Evolutionary conservation across 2,888 invertebrate genomes (phyloP), one percentile per base, ranked within the genome.

Genomic region (Nysson spinosus): DNA sequence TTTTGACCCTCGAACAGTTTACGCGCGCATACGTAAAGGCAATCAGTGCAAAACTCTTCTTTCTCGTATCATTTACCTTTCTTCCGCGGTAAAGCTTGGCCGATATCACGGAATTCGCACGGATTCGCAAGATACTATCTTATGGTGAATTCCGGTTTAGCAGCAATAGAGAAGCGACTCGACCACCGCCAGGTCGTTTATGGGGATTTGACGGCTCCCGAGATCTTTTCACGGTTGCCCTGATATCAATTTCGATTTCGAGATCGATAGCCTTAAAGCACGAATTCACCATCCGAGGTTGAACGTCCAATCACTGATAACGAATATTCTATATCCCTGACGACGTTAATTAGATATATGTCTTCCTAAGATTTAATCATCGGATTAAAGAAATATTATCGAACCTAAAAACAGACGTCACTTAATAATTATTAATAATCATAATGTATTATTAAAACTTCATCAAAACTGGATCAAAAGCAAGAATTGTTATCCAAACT

Each of bases 71-170:
- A 17, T 19, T 11, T 40, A 46, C 61, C 55, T 9, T 43, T 40
- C 47, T 37, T 28, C 34, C 26, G 4, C 30, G 22, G 34, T 49
- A 30, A 20, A 30, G 9, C 47, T 20, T 28, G 32, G 50, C 47
- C n/a, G 32, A 43, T 47, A 56, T 47, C 46, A 37, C 11, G 51
- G 68, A 17, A 52, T 61, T 69, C 69, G 65, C 65, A 47, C 66
- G 69, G 57, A 77, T 75, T 62, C 74, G 69, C 70, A 40, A 73
- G 76, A 79, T 77, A 60, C 58, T 77, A 77, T 76, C 78, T 54
- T 20, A 3, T 3, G 9, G 28, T 46, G 61, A 44, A 61, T 61
- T 62, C 65, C 55, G 55, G 14, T 20, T 65, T 55, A 35, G 50
- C n/a, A 30, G 55, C 65, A 50, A 50, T 61, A 39, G 52, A 19